Conservation (phyloP, 2,113 vertebrate species). For the Glaucidium brasilianum region DNA sequence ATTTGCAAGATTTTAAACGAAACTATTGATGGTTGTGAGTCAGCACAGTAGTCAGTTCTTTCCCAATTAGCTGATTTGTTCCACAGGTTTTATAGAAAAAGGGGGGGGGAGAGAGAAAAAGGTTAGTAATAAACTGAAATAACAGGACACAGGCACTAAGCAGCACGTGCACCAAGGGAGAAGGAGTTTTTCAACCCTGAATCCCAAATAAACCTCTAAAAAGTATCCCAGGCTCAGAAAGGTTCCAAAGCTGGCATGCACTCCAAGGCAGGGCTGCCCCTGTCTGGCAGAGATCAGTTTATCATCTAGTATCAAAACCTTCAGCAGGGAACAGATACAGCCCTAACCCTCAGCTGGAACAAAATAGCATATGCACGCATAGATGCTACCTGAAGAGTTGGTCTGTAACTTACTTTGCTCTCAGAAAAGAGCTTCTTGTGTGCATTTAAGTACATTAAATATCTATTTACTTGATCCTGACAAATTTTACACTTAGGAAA, state of each 20-base stretch:
- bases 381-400: background rate
- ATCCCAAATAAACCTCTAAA: background rate
- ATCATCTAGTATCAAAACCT: background rate
- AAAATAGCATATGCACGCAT: background rate
- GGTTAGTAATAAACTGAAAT: background rate
- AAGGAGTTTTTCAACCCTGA: background rate
- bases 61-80: background rate
- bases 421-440: background rate
- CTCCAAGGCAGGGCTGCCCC: background rate
- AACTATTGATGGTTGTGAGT: background rate
- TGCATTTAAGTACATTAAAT: background rate
- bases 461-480: background rate
- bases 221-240: background rate
- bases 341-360: background rate
- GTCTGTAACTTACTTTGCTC: background rate
- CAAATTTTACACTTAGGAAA: background rate
- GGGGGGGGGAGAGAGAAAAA: background rate
- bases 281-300: background rate
- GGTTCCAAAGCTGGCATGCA: background rate
- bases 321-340: background rate
- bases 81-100: background rate
- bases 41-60: background rate
- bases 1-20: background rate
- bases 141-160: background rate
- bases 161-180: background rate